Base-by-base conservation (phyloP, 2,888 invertebrate genomes). In the Ornithoptera alexandrae region DNA sequence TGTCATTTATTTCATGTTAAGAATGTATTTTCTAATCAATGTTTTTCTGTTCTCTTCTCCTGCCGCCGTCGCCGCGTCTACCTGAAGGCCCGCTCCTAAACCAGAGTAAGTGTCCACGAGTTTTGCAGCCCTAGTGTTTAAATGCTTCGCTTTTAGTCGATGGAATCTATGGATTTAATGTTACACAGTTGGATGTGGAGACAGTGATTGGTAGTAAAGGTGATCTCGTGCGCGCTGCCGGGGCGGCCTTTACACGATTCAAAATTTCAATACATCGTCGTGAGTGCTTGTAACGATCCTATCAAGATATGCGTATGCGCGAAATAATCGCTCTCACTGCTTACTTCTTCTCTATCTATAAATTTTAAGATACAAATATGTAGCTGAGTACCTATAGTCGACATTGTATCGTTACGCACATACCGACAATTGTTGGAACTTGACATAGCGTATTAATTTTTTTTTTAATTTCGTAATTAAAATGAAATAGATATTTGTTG, bases 11-110 rank as follows among this genome's bases (percentile, higher is more conserved):
- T 58, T 68, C 59, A 60, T 68, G 20, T 53, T 56, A 69, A 63
- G 68, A 20, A 62, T 69, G 56, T 60, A 75, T 74, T 75, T 80
- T 84, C 78, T 90, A 89, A 92, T 89, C 77, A 79, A 74, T 82
- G 74, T 81, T 84, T 87, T 80, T 83, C 81, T 85, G 86, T 65
- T 66, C 36, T 83, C 81, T 83, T 83, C 82, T 82, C 84, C 84
- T 83, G 86, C 90, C 86, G 92, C 84, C 76, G 83, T 78, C 81
- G 76, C 77, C 79, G 82, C 82, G 76, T 83, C 85, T 80, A 86
- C 86, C 76, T 89, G 93, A 93, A 94, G 94, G 89, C 94, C 94
- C 89, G 94, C 94, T 91, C 94, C 93, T 89, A 94, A 94, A 93
- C 94, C 89, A 92, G 94, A 94, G 94, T 94, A 94, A 94, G 94